Base-by-base conservation (phyloP, 2,888 invertebrate genomes). In the Drosophila stalkeri region DNA sequence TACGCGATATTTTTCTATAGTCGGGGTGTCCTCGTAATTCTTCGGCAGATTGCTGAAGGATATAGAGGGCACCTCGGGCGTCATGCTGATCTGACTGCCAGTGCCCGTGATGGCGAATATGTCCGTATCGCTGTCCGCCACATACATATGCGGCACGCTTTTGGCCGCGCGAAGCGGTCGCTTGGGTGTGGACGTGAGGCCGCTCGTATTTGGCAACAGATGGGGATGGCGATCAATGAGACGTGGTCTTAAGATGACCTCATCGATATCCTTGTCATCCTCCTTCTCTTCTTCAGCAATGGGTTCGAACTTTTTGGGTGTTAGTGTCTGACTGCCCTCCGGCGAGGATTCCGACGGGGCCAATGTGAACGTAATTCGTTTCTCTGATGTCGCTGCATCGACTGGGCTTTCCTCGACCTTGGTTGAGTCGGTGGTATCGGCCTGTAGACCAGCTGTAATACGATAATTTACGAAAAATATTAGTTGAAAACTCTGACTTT, bases 61-160 rank as follows among this genome's bases (percentile, higher is more conserved):
- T 69, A 93, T 93, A 14, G 92, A 93, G 14, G 93, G 93, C n/a
- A 93, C 93, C 81, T 93, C 93, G 2, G 93, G 93, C 11, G 93
- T 93, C 93, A 93, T 93, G 73, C 93, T 93, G 9, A 93, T 93
- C 63, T 91, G 90, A 37, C 90, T 91, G 55, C 89, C 82, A 2
- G 86, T 91, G 46, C 92, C 92, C 8, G 92, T 91, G 23, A 93
- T 93, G 6, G 92, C 81, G 57, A 93, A 93, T 43, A 93, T 93
- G 72, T 93, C 93, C 33, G 90, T 93, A 73, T 93, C 93, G 64
- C 92, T 93, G 31, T 91, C 89, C 3, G 89, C 86, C 33, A 92
- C 91, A 67, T 91, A 51, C 71, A 93, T 92, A 44, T 93, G 90
- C 16, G 93, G 93, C 23, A 92, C 92, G 79, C 93, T 93, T 56